These are phyloP conservation scores for Periophthalmus modestus DNA, from an alignment of 2,113 vertebrate species.

Conservation along the genomic window DNA sequence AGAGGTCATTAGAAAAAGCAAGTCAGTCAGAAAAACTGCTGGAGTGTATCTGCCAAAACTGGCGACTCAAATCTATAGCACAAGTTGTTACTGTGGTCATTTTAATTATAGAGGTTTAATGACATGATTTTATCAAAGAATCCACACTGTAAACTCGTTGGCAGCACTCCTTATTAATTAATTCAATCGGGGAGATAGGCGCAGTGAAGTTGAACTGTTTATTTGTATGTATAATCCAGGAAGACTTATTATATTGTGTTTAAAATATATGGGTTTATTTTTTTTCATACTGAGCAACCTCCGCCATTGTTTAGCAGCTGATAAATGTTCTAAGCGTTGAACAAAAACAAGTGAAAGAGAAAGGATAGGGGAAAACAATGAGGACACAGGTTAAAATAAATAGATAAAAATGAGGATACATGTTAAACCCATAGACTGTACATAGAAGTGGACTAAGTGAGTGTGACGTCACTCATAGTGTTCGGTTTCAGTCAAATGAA, in stretches of 20 bases:
- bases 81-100: constrained; percentile 27
- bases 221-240: not conserved
- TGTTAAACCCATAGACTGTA: too few species aligned
- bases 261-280: constrained; percentile 16
- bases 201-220: not conserved
- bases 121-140: not conserved
- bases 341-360: not conserved
- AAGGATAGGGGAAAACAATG: not conserved
- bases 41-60: constrained; percentile 43
- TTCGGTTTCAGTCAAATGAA: too few species aligned
- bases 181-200: constrained; percentile 23
- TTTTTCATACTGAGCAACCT: constrained; percentile 6
- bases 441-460: too few species aligned
- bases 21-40: constrained; percentile 63
- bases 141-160: not conserved
- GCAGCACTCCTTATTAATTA: not conserved
- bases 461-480: too few species aligned
- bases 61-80: constrained; percentile 27
- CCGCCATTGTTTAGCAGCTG: constrained; percentile 36
- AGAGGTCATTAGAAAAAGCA: constrained; percentile 61
- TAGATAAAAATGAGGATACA: too few species aligned
- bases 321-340: constrained; percentile 61
- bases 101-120: constrained; percentile 13
- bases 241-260: not conserved
- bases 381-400: not conserved